phyloP scores from a whole-genome alignment of 2,797 vertebrate species.

The Cyprinella venusta region DNA sequence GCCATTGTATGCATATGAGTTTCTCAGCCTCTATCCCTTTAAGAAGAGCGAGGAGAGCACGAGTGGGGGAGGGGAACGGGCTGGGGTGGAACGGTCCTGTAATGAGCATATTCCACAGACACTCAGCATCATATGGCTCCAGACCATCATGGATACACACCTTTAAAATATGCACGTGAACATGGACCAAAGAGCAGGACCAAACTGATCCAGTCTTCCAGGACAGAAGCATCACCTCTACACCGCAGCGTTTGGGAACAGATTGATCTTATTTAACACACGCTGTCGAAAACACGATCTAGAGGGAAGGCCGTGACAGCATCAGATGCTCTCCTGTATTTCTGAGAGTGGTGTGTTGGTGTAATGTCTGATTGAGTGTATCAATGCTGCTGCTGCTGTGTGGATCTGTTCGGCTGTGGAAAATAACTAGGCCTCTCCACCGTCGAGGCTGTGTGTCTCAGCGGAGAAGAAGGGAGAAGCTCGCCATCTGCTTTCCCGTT shows the following conservation, averaged over 20 bases:
- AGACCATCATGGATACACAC: constrained; percentile 73
- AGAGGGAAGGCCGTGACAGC: constrained; percentile 53
- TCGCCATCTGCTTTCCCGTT: constrained; percentile 77
- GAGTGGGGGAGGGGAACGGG: constrained; percentile 76
- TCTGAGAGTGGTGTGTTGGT: constrained; percentile 68
- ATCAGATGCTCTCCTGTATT: constrained; percentile 57
- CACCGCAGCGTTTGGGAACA: constrained; percentile 61
- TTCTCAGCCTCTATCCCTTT: constrained; percentile 88
- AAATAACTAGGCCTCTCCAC: constrained; percentile 77
- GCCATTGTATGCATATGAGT: constrained; percentile 57
- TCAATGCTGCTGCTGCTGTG: constrained; percentile 63
- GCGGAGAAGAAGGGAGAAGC: constrained; percentile 67
- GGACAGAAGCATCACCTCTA: constrained; percentile 64
- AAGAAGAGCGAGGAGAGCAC: constrained; percentile 79
- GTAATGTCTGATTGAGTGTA: constrained; percentile 74
- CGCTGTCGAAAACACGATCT: constrained; percentile 70
- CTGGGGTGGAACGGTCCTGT: constrained; percentile 81
- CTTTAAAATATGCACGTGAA: constrained; percentile 56
- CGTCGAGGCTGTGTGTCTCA: constrained; percentile 62
- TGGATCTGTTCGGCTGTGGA: constrained; percentile 76
- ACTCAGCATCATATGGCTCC: constrained; percentile 75
- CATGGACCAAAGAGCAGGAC: constrained; percentile 63
- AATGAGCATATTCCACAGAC: constrained; percentile 81
- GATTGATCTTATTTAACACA: constrained; percentile 62
- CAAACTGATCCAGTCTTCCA: constrained; percentile 59